A percentile compares a stretch with the other conserved stretches of the same genome.
phyloP scores from a whole-genome alignment of 2,797 vertebrate genomes.

The Australoheros facetus region DNA sequence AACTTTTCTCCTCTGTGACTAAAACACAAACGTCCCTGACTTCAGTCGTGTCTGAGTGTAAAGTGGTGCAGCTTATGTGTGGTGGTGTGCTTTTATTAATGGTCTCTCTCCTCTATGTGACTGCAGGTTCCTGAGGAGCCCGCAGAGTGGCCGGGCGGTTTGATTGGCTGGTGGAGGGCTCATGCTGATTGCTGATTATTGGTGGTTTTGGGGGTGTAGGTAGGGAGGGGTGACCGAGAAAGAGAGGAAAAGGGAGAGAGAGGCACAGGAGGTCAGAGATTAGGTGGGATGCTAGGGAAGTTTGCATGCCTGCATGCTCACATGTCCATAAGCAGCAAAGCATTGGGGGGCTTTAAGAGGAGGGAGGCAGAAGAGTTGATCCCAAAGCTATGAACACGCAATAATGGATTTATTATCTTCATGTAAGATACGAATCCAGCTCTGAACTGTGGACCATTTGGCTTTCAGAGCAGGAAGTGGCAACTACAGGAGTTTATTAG shows the following conservation, averaged over 20 bases:
- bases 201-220: constrained; percentile 53
- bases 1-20: background rate
- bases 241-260: constrained; percentile 53
- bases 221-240: constrained; percentile 71
- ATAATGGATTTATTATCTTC: background rate
- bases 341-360: constrained; percentile 26
- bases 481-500: constrained; percentile 9
- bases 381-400: constrained; percentile 1
- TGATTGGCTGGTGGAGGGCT: constrained; percentile 99
- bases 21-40: background rate
- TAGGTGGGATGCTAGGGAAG: constrained; percentile 75
- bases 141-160: constrained; percentile 92
- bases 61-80: background rate
- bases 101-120: constrained; percentile 91
- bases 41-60: background rate
- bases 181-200: constrained; percentile 84
- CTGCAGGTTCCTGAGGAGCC: constrained; percentile 98
- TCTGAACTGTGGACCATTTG: background rate
- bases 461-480: constrained; percentile 12
- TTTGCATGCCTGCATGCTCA: constrained; percentile 95
- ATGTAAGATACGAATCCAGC: background rate
- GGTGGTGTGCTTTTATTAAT: constrained; percentile 77
- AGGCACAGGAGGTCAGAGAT: constrained; percentile 50
- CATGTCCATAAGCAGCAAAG: constrained; percentile 79
- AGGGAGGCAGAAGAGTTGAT: background rate